phyloP scores from a whole-genome alignment of 1,140 invertebrate species.

The Epicauta chinensis region DNA sequence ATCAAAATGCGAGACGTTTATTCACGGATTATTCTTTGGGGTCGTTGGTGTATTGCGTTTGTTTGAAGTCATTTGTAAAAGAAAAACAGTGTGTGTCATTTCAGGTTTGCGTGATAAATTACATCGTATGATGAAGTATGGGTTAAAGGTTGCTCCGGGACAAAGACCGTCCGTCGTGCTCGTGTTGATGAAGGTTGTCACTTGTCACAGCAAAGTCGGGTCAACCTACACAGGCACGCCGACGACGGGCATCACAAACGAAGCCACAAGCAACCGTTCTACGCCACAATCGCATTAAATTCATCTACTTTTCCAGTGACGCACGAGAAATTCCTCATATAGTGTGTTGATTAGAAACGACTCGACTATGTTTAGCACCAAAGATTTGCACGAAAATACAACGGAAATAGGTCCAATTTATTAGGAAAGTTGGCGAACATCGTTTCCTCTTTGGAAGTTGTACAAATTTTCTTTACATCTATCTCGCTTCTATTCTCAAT shows the following conservation, averaged over 20 bases:
- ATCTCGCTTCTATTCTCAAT: too few species aligned
- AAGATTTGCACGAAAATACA: too few species aligned
- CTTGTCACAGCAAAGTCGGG: slow-evolving; percentile 22
- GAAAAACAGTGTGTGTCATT: slow-evolving; percentile 19
- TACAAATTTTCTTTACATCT: too few species aligned
- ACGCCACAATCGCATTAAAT: slow-evolving; percentile 14
- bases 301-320: slow-evolving; percentile 5
- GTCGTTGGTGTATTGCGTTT: slow-evolving; percentile 2
- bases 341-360: slow-evolving; percentile 2
- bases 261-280: slow-evolving; percentile 4
- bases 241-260: slow-evolving; percentile 9
- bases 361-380: background rate
- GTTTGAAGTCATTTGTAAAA: slow-evolving; percentile 14
- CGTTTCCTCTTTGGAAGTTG: too few species aligned
- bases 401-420: too few species aligned
- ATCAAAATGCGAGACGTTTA: too few species aligned
- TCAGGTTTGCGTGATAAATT: slow-evolving; percentile 20
- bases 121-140: slow-evolving; percentile 21
- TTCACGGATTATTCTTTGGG: too few species aligned
- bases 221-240: slow-evolving; percentile 2
- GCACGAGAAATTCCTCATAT: slow-evolving; percentile 12
- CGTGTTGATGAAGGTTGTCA: slow-evolving; percentile 23
- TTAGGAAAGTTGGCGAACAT: too few species aligned
- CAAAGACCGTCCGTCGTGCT: slow-evolving; percentile 18
- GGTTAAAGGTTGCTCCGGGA: slow-evolving; percentile 21